phyloP scores from a whole-genome alignment of 2,113 vertebrate species.

The Bombycilla garrulus region DNA sequence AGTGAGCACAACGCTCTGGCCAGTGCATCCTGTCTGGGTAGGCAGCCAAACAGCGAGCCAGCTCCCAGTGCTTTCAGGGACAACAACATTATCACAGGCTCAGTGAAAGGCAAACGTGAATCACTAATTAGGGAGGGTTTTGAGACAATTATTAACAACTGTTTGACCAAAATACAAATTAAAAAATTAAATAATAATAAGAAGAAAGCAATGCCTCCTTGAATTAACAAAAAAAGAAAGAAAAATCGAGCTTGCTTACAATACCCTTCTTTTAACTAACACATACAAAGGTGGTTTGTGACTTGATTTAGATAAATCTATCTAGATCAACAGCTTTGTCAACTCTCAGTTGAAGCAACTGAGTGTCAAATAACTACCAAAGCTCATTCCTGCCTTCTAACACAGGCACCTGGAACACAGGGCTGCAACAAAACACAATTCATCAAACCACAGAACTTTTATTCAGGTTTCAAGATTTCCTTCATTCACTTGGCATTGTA shows the following conservation, averaged over 20 bases:
- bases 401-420: not conserved
- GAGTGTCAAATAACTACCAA: not conserved
- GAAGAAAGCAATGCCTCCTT: not conserved
- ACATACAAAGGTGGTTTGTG: not conserved
- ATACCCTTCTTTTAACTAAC: not conserved
- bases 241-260: not conserved
- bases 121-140: not conserved
- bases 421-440: not conserved
- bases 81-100: not conserved
- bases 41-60: slow-evolving; percentile 8
- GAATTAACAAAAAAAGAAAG: not conserved
- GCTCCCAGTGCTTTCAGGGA: not conserved
- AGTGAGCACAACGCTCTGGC: not conserved
- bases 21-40: not conserved
- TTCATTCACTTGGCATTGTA: not conserved
- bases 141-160: not conserved
- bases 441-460: not conserved
- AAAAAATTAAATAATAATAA: not conserved
- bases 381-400: not conserved
- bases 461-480: not conserved
- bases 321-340: not conserved
- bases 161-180: not conserved
- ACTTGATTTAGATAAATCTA: not conserved
- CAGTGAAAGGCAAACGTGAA: not conserved
- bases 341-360: not conserved